Conservation (phyloP, 2,113 vertebrate genomes). For the Haliaeetus leucogaster region DNA sequence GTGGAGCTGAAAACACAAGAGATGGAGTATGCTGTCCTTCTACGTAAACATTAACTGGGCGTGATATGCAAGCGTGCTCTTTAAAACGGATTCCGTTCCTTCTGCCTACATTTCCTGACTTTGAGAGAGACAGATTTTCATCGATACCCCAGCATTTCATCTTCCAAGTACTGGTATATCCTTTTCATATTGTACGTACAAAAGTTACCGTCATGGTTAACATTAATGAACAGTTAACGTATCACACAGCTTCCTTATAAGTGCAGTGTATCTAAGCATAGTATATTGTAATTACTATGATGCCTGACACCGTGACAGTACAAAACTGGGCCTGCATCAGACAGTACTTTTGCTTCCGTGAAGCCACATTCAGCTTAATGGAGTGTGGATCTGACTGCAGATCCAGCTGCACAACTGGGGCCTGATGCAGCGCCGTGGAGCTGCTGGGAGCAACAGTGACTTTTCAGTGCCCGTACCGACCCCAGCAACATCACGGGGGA, state of each 20-base stretch:
- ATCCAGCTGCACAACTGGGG: neutral
- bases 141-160: neutral
- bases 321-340: neutral
- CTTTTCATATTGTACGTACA: neutral
- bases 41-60: constrained; percentile 51
- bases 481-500: neutral
- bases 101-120: constrained; percentile 30
- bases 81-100: constrained; percentile 22
- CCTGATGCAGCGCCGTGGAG: neutral
- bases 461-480: neutral
- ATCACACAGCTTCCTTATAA: neutral
- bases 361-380: neutral
- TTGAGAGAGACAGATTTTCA: constrained; percentile 20
- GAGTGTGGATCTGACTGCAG: neutral
- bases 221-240: neutral
- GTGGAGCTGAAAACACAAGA: constrained; percentile 59
- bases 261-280: neutral
- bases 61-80: constrained; percentile 46
- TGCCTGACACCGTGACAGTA: neutral
- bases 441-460: neutral
- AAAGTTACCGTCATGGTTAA: neutral
- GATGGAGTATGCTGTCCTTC: constrained; percentile 46
- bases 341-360: neutral
- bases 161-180: neutral
- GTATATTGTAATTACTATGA: neutral